phyloP scores from a whole-genome alignment of 2,888 invertebrate species.

The Phortica okadai region DNA sequence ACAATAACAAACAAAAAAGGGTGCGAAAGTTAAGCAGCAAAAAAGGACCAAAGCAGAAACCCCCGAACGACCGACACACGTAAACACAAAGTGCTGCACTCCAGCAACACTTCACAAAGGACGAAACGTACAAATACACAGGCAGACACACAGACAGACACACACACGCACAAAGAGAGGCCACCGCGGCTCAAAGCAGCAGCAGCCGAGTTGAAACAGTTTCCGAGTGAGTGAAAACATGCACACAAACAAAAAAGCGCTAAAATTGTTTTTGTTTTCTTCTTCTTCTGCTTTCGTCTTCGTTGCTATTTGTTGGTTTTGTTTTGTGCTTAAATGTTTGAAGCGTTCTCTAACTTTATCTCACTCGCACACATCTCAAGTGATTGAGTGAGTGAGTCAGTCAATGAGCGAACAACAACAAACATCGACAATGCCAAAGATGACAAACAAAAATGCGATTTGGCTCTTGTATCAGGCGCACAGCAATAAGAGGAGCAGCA shows the following conservation, averaged over 20 bases:
- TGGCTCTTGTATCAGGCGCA: constrained; percentile 62
- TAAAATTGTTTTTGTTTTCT: constrained; percentile 50
- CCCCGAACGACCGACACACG: neutral
- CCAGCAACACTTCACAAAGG: constrained; percentile 19
- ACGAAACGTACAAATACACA: neutral
- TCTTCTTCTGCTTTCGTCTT: constrained; percentile 60
- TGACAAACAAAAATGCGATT: constrained; percentile 66
- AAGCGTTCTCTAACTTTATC: no score
- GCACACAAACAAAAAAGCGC: neutral
- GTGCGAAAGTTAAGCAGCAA: constrained; percentile 61
- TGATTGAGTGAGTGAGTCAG: no score
- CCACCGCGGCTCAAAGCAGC: neutral
- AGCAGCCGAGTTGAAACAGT: constrained; percentile 52
- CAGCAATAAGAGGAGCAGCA: constrained; percentile 51
- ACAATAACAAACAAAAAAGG: constrained; percentile 51
- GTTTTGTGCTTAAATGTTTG: neutral
- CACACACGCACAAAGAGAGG: neutral
- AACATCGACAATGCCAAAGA: neutral
- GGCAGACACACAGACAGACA: neutral
- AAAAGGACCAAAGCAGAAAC: neutral
- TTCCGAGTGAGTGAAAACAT: constrained; percentile 54
- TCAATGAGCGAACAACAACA: no score
- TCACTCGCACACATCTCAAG: no score
- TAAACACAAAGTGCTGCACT: constrained; percentile 22
- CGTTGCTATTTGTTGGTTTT: constrained; percentile 41